phyloP scores from a whole-genome alignment of 2,113 vertebrate species.

The Thamnaconus septentrionalis region DNA sequence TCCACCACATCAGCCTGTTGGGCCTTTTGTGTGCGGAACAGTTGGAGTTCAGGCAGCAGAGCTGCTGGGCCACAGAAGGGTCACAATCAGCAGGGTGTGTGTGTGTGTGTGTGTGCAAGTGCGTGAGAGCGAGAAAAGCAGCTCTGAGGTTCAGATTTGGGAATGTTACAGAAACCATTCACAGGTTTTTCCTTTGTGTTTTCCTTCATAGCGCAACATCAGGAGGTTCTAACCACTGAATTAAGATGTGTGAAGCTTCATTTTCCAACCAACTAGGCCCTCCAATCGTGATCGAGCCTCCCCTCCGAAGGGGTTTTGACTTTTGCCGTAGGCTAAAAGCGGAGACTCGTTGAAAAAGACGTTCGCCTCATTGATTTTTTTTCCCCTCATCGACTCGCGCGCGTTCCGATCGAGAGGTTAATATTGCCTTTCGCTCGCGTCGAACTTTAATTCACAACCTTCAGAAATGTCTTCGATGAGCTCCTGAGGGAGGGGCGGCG shows the following conservation, averaged over 20 bases:
- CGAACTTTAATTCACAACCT: slow-evolving; percentile 18
- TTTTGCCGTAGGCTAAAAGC: neutral
- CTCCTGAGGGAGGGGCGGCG: slow-evolving; percentile 14
- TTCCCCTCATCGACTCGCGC: neutral
- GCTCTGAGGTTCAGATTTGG: too few relatives aligned
- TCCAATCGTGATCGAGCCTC: too few relatives aligned
- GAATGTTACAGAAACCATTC: too few relatives aligned
- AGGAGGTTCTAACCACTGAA: too few relatives aligned
- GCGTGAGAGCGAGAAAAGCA: too few relatives aligned
- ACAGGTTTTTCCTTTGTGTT: too few relatives aligned
- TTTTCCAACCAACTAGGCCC: too few relatives aligned
- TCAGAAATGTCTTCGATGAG: slow-evolving; percentile 3
- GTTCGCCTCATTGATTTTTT: too few relatives aligned
- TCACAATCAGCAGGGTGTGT: slow-evolving; percentile 11
- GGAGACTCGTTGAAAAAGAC: neutral
- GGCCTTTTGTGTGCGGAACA: slow-evolving; percentile 33
- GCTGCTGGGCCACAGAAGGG: slow-evolving; percentile 12
- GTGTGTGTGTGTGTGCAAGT: neutral
- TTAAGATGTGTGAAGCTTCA: too few relatives aligned
- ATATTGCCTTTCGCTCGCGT: too few relatives aligned
- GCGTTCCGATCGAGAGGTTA: slow-evolving; percentile 8
- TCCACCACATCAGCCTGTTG: slow-evolving; percentile 43
- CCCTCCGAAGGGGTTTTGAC: too few relatives aligned
- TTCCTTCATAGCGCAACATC: too few relatives aligned
- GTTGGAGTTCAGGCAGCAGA: slow-evolving; percentile 26